Conservation (phyloP, 37 sponge, comb jelly and placozoan genomes). For the Eunapius fragilis region DNA sequence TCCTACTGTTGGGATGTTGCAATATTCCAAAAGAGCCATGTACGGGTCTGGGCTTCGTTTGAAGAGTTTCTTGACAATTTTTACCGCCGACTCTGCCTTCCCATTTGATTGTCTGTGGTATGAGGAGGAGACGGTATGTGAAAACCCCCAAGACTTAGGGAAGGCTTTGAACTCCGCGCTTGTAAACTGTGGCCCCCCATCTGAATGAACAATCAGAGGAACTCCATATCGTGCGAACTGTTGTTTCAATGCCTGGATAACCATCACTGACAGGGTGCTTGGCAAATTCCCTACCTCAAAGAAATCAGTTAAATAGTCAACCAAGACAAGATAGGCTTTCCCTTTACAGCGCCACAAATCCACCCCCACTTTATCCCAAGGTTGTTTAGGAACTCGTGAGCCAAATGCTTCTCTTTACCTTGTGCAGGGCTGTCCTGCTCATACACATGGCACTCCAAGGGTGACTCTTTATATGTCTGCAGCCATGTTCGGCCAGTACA, state of each 20-base stretch:
- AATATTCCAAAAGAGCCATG: too few relatives aligned
- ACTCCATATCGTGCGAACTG: slow-evolving; percentile 40
- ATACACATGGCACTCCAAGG: slow-evolving; percentile 10
- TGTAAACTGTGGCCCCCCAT: slow-evolving; percentile 19
- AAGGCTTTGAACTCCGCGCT: slow-evolving; percentile 14
- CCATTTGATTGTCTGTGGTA: slow-evolving; percentile 43
- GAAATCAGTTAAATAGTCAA: slow-evolving; percentile 33
- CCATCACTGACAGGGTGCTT: slow-evolving; percentile 7
- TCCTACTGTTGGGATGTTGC: too few relatives aligned
- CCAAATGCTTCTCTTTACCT: slow-evolving; percentile 27
- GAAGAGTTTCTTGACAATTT: slow-evolving; percentile 21
- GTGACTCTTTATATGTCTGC: slow-evolving; percentile 19
- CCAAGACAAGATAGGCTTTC: slow-evolving; percentile 29
- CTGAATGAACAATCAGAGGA: too few relatives aligned
- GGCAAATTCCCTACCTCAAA: slow-evolving; percentile 2
- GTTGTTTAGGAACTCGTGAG: slow-evolving; percentile 23
- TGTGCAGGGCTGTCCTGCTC: slow-evolving; percentile 3
- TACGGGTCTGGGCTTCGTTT: slow-evolving; percentile 4
- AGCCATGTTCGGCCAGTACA: slow-evolving; percentile 32
- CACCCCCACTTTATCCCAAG: slow-evolving; percentile 30
- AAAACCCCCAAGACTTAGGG: slow-evolving; percentile 20
- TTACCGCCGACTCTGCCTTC: slow-evolving; percentile 29
- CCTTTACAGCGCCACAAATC: slow-evolving; percentile 17
- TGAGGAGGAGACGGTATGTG: slow-evolving; percentile 29
- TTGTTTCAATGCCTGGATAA: slow-evolving; percentile 28